A percentile compares a stretch with the other conserved stretches of the same genome.
These are phyloP conservation scores for Scaptomyza graminum DNA, from an alignment of 1,140 invertebrate species.

Conservation along the genomic window DNA sequence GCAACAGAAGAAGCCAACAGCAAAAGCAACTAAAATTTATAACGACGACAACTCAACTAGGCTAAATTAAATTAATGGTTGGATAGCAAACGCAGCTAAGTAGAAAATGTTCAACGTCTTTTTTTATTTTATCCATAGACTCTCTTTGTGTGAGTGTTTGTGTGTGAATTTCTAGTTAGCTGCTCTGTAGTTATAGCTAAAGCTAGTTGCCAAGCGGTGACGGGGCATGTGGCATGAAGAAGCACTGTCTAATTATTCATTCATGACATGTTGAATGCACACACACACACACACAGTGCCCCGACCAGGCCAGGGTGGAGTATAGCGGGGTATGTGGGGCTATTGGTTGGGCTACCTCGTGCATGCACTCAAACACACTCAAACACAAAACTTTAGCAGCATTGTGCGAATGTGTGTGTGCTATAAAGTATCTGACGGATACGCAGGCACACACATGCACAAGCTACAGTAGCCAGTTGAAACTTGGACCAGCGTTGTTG, in stretches of 20 bases:
- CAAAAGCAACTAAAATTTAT: slow-evolving; percentile 26
- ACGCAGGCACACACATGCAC: slow-evolving; percentile 56
- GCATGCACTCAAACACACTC: slow-evolving; percentile 10
- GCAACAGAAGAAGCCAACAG: neutral
- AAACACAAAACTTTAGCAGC: neutral
- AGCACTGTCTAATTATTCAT: slow-evolving; percentile 78
- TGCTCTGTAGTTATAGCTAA: slow-evolving; percentile 55
- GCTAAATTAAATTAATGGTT: slow-evolving; percentile 70
- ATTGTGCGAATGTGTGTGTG: neutral
- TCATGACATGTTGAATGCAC: slow-evolving; percentile 81
- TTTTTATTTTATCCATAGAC: slow-evolving; percentile 40
- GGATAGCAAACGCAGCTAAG: slow-evolving; percentile 41
- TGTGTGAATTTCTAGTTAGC: slow-evolving; percentile 47
- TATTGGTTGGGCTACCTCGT: slow-evolving; percentile 31
- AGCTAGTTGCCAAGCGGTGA: slow-evolving; percentile 14
- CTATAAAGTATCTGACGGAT: slow-evolving; percentile 74
- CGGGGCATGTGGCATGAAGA: slow-evolving; percentile 13
- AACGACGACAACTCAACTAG: slow-evolving; percentile 53
- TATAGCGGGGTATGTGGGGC: neutral
- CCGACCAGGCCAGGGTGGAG: neutral
- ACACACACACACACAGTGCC: slow-evolving; percentile 42
- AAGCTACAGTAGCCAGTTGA: slow-evolving; percentile 36
- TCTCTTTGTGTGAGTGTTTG: no score
- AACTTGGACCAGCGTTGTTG: neutral
- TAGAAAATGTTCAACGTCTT: slow-evolving; percentile 66